Evolutionary conservation across 1,140 invertebrate genomes (phyloP), one percentile per base, ranked within the genome.

Genomic region (Mizuhopecten yessoensis): DNA sequence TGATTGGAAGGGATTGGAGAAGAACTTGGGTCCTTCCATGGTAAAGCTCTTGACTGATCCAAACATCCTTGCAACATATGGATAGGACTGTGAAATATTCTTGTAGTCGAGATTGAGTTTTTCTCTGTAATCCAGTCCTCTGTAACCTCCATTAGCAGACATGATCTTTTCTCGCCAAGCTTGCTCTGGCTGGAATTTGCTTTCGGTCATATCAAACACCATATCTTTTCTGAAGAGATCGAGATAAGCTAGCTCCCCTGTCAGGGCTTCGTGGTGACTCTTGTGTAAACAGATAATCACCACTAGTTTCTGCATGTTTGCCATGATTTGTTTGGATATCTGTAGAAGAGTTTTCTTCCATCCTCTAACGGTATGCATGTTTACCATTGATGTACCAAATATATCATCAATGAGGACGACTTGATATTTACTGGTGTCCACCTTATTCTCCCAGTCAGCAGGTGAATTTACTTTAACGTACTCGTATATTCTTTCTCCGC

Each of bases 371-470:
- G 39, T 92, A 57, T 49, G 45, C 36, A 89, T 42, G 34, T 88
- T 89, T 10, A 87, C 87, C 13, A 49, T 86, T 23, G 92, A 88
- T 86, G 86, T 75, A 42, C 92, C 92, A 89, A 92, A 92, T 49
- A 92, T 92, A 45, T 92, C 90, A 91, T 92, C 92, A 2, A 92
- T 34, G n/a, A 92, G 34, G 17, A 92, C 45, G 23, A 90, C 86
- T 86, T 92, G 92, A 13, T 90, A 86, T 33, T 91, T 92, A n/a
- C 34, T 86, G 3, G 88, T n/a, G 33, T 92, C 75, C 0, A 92
- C 92, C 33, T 91, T 92, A 23, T n/a, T 89, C 23, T 88, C 45
- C 92, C 92, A 92, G 29, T 92, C 92, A 10, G 90, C 86, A 33
- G 90, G 90, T 7, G 90, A 91, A 34, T 89, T 92, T n/a, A 92